Evolutionary conservation across 2,888 invertebrate species (phyloP).

Genomic region (Chouioia cunea): DNA sequence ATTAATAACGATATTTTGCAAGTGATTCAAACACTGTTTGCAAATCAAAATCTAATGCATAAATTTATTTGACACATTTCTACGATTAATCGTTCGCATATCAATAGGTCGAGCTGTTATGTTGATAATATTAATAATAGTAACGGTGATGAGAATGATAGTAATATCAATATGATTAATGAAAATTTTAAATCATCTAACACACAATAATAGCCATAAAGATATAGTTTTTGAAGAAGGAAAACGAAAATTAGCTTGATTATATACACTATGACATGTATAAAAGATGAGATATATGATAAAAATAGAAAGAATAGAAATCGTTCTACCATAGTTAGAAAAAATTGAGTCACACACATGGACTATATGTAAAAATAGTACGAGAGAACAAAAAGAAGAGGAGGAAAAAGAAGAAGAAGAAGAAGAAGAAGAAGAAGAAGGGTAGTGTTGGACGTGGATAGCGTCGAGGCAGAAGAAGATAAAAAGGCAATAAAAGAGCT

Average conservation of each 20-base stretch:
- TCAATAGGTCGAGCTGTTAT: too few species aligned
- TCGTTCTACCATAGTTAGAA: conserved; percentile 35
- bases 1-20: too few species aligned
- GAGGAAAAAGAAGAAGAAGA: conserved; percentile 25
- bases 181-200: conserved; percentile 5
- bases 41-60: too few species aligned
- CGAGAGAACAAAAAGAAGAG: neutral
- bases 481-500: conserved; percentile 5
- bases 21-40: too few species aligned
- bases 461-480: neutral
- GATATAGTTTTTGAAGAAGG: neutral
- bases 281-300: too few species aligned
- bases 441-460: conserved; percentile 5
- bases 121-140: too few species aligned
- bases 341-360: conserved; percentile 27
- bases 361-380: conserved; percentile 19
- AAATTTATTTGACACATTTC: too few species aligned
- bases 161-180: too few species aligned
- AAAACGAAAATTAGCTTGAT: conserved; percentile 5
- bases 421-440: conserved; percentile 18
- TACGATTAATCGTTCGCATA: too few species aligned
- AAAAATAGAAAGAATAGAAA: conserved; percentile 6
- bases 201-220: conserved; percentile 9
- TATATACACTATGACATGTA: conserved; percentile 25
- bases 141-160: too few species aligned